These are phyloP conservation scores for Emydura subglobosa DNA, from an alignment of 2,113 vertebrate species.

Conservation along the genomic window DNA sequence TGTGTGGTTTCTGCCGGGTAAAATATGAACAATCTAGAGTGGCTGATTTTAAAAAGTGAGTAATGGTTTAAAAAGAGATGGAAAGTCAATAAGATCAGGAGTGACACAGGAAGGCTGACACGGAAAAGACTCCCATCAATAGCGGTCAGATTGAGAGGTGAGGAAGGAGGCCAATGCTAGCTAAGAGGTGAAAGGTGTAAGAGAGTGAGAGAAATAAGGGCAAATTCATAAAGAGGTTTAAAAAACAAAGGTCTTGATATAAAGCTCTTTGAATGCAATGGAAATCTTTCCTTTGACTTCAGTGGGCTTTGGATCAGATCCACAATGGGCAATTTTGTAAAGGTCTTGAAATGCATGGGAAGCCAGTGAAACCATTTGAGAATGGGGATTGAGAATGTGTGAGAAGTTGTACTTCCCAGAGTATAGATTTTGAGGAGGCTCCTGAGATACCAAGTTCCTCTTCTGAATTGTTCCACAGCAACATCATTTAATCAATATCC, in stretches of 20 bases:
- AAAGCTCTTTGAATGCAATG: background rate
- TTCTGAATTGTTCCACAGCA: conserved; percentile 6
- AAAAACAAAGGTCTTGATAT: background rate
- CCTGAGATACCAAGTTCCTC: background rate
- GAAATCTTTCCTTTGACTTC: background rate
- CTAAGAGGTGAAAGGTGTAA: background rate
- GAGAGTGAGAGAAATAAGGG: background rate
- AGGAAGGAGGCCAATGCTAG: background rate
- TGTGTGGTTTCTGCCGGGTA: background rate
- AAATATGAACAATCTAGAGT: background rate
- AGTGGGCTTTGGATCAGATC: background rate
- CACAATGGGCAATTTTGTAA: background rate
- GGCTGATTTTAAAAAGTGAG: background rate
- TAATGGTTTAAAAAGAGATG: rapidly evolving
- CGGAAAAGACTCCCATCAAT: background rate
- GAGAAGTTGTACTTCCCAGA: conserved; percentile 32
- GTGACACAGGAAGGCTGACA: background rate
- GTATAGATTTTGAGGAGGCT: background rate
- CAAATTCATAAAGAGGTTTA: background rate
- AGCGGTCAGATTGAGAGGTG: background rate
- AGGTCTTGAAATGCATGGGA: background rate
- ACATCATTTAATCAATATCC: background rate
- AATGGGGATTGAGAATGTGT: background rate
- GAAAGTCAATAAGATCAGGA: rapidly evolving
- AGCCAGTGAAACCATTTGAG: background rate